A percentile compares a stretch with the other conserved stretches of the same genome.
Evolutionary conservation across 1,140 invertebrate species (phyloP).

Genomic region (Pogonomyrmex barbatus): DNA sequence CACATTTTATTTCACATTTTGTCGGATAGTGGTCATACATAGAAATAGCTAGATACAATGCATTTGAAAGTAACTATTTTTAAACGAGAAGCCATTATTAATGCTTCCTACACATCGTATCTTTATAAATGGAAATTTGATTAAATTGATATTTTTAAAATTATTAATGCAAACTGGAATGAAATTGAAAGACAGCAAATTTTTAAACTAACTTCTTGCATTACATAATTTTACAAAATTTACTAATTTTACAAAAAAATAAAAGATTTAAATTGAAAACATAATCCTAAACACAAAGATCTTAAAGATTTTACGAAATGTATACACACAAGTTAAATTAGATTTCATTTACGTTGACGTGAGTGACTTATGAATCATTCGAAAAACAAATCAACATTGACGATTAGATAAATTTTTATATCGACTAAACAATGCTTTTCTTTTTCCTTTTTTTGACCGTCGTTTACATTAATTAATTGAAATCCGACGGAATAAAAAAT

Average conservation of each 20-base stretch:
- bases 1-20: too few species aligned
- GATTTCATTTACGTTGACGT: not conserved
- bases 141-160: constrained; percentile 2
- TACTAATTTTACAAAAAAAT: not conserved
- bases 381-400: constrained; percentile 11
- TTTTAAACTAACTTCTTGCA: not conserved
- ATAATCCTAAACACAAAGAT: not conserved
- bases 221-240: not conserved
- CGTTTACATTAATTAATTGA: not conserved
- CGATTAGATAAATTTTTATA: not conserved
- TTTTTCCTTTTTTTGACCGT: constrained; percentile 11
- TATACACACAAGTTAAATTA: constrained; percentile 21
- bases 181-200: not conserved
- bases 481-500: constrained; percentile 27
- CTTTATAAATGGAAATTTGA: constrained; percentile 7
- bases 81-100: too few species aligned
- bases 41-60: too few species aligned
- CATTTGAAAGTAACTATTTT: too few species aligned
- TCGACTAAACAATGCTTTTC: constrained; percentile 6
- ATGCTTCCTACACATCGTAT: not conserved
- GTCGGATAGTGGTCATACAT: too few species aligned
- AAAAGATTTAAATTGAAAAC: constrained; percentile 17
- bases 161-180: not conserved
- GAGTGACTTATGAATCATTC: constrained; percentile 1
- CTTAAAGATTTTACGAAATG: constrained; percentile 11